These are phyloP conservation scores for Drosophila truncata DNA, from an alignment of 1,140 invertebrate genomes.

Conservation along the genomic window DNA sequence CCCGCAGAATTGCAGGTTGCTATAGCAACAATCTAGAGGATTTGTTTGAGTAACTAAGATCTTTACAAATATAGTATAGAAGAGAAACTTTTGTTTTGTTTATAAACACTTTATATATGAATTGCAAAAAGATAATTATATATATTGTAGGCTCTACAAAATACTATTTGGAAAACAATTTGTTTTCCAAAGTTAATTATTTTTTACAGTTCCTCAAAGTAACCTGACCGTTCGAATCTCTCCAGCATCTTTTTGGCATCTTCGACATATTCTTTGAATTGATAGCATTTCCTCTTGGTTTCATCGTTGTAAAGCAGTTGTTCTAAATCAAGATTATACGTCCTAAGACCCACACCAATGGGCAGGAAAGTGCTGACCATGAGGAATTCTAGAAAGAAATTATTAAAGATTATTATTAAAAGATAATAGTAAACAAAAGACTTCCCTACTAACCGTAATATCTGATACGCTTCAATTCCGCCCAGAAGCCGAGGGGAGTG, in stretches of 20 bases:
- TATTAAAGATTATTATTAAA: background rate
- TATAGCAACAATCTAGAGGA: slow-evolving; percentile 1
- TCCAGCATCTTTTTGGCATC: slow-evolving; percentile 47
- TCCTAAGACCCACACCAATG: slow-evolving; percentile 2
- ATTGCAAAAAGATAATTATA: no score
- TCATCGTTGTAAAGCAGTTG: slow-evolving; percentile 27
- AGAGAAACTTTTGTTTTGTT: no score
- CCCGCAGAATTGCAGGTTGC: background rate
- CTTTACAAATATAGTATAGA: no score
- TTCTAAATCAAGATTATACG: background rate
- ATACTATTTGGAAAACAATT: no score
- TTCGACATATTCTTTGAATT: slow-evolving; percentile 16
- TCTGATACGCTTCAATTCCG: slow-evolving; percentile 29
- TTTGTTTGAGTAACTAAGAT: background rate
- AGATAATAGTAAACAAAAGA: background rate
- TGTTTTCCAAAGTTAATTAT: background rate
- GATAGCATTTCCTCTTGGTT: slow-evolving; percentile 25
- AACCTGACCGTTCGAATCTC: slow-evolving; percentile 51
- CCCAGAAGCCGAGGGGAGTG: slow-evolving; percentile 28
- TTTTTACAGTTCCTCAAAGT: slow-evolving; percentile 43
- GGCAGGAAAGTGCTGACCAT: slow-evolving; percentile 42
- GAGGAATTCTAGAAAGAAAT: slow-evolving; percentile 46
- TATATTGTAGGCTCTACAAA: no score
- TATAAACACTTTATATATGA: no score
- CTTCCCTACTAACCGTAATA: slow-evolving; percentile 32